A percentile compares a stretch with the other conserved stretches of the same genome.
Conservation (phyloP, 2,113 vertebrate species). For the Stercorarius parasiticus region DNA sequence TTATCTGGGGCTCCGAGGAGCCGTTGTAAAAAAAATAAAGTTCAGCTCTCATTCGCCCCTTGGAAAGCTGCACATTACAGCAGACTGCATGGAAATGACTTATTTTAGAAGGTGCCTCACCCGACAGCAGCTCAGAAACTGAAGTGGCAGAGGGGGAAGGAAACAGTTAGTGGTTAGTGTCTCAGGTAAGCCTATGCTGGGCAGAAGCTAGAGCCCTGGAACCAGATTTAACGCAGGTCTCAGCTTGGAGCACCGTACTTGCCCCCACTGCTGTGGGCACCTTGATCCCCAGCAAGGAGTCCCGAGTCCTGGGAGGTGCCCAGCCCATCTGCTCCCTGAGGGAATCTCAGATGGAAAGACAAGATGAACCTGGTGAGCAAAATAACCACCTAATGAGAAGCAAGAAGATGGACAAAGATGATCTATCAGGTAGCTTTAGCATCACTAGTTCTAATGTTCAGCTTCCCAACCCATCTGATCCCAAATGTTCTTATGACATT, state of each 20-base stretch:
- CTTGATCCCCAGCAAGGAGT: not conserved
- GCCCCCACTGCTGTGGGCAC: not conserved
- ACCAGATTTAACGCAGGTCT: not conserved
- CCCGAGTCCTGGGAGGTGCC: not conserved
- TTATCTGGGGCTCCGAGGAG: not conserved
- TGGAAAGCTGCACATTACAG: not conserved
- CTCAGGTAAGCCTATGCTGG: not conserved
- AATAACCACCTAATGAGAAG: not conserved
- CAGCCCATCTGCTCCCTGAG: not conserved
- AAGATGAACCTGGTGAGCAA: not conserved
- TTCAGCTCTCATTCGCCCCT: not conserved
- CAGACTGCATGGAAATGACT: not conserved
- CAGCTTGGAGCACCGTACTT: not conserved
- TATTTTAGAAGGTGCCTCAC: not conserved
- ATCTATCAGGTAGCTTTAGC: not conserved
- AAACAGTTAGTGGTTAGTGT: not conserved
- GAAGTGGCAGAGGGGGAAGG: not conserved
- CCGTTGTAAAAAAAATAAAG: not conserved
- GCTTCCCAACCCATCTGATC: not conserved
- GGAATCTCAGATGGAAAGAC: not conserved
- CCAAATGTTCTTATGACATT: not conserved
- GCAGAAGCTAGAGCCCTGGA: not conserved
- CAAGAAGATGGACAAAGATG: not conserved
- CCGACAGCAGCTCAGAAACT: not conserved
- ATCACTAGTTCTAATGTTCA: not conserved